These are phyloP conservation scores for Polymixis lichenea DNA, from an alignment of 2,888 invertebrate species.

Conservation along the genomic window DNA sequence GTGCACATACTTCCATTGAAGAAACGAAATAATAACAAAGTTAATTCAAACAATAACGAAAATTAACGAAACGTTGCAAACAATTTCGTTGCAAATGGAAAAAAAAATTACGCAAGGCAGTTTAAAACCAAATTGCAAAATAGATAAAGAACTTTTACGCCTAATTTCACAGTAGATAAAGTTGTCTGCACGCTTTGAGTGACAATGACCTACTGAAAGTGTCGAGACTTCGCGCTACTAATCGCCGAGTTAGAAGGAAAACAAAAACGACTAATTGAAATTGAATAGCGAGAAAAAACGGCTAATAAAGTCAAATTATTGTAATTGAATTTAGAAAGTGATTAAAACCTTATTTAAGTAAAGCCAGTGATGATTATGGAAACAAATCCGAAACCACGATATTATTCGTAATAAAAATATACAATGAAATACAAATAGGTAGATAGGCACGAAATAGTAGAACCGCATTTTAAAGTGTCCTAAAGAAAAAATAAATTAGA, in stretches of 20 bases:
- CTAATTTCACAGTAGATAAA: constrained; percentile 85
- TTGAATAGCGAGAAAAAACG: constrained; percentile 26
- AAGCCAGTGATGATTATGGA: neutral
- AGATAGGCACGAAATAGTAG: neutral
- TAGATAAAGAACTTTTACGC: constrained; percentile 82
- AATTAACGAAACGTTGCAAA: constrained; percentile 30
- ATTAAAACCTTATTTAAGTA: neutral
- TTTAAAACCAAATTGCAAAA: constrained; percentile 83
- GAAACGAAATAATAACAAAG: constrained; percentile 34
- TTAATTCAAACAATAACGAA: constrained; percentile 39
- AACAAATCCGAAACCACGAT: constrained; percentile 5
- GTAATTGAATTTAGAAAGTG: constrained; percentile 2
- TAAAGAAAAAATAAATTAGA: neutral
- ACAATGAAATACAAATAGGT: neutral
- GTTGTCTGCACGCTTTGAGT: constrained; percentile 79
- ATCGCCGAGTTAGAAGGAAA: constrained; percentile 44
- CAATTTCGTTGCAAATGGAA: constrained; percentile 71
- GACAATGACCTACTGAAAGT: constrained; percentile 87
- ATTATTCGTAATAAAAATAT: neutral
- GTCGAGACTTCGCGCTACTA: constrained; percentile 69
- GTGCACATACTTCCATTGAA: constrained; percentile 31
- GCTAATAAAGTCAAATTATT: neutral
- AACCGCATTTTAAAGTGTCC: neutral
- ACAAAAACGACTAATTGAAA: constrained; percentile 42
- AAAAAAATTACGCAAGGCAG: constrained; percentile 81